These are phyloP conservation scores for Morone chrysops DNA, from an alignment of 2,113 vertebrate genomes.

Conservation along the genomic window DNA sequence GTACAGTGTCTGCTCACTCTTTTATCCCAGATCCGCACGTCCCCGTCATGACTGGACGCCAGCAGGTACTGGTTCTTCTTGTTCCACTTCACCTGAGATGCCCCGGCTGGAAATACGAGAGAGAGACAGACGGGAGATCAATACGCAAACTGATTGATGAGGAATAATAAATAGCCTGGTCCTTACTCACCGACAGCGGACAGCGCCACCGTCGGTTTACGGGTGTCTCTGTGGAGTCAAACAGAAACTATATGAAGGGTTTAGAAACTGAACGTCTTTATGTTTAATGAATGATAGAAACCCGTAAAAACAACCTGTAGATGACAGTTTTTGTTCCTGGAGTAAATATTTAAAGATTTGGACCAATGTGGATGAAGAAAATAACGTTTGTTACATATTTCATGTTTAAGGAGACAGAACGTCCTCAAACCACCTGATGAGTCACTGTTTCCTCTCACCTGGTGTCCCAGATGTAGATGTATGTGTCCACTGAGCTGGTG, in stretches of 20 bases:
- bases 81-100: constrained; percentile 99
- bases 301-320: background rate
- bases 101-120: constrained; percentile 87
- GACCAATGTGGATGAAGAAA: no score
- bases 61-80: constrained; percentile 91
- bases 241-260: background rate
- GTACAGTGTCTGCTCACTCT: constrained; percentile 84
- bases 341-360: no score
- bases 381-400: background rate
- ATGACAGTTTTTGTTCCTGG: no score
- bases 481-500: constrained; percentile 98
- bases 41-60: constrained; percentile 97
- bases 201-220: constrained; percentile 92
- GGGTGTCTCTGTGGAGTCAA: constrained; percentile 89
- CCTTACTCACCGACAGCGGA: constrained; percentile 95
- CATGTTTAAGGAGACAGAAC: background rate
- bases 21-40: constrained; percentile 98
- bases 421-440: background rate
- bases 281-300: background rate
- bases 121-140: background rate
- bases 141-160: no score
- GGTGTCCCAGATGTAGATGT: constrained; percentile 99
- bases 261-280: background rate
- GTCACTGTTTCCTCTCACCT: constrained; percentile 85
- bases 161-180: background rate